A percentile compares a stretch with the other conserved stretches of the same genome.
Conservation (phyloP, 2,888 invertebrate genomes). For the Agrochola lychnidis region DNA sequence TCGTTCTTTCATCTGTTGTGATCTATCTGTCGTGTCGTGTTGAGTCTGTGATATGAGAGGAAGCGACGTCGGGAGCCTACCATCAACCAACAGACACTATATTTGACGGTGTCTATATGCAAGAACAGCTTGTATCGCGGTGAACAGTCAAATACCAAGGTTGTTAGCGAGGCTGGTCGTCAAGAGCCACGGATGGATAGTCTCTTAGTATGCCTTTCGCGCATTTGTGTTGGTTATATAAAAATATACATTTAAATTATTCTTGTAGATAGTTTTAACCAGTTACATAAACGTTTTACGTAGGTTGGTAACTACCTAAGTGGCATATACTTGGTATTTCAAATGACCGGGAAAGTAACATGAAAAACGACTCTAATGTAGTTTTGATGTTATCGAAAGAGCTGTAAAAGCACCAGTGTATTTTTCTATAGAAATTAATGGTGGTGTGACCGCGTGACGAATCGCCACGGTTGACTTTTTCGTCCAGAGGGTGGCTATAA, state of each 20-base stretch:
- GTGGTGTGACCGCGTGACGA: constrained; percentile 85
- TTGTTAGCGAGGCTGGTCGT: not conserved
- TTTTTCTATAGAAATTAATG: constrained; percentile 90
- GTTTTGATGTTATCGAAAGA: constrained; percentile 89
- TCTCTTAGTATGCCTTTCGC: not conserved
- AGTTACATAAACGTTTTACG: not conserved
- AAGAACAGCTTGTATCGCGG: not conserved
- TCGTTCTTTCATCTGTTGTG: no score
- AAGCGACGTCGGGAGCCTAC: not conserved
- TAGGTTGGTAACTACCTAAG: not conserved
- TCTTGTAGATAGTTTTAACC: not conserved
- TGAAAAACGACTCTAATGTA: constrained; percentile 85
- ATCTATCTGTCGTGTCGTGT: no score
- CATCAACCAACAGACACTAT: not conserved
- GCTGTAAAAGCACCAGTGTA: constrained; percentile 83
- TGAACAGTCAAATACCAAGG: not conserved
- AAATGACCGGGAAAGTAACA: constrained; percentile 44
- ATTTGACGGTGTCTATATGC: not conserved
- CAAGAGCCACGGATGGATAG: not conserved
- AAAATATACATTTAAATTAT: not conserved
- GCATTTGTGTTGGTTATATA: not conserved
- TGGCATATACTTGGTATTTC: constrained; percentile 23
- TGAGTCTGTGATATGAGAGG: not conserved
- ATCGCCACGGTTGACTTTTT: constrained; percentile 68
- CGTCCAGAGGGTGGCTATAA: constrained; percentile 54